A percentile compares a stretch with the other conserved stretches of the same genome.
These are phyloP conservation scores for Entosphenus tridentatus DNA, from an alignment of 2,113 vertebrate genomes.

Conservation along the genomic window DNA sequence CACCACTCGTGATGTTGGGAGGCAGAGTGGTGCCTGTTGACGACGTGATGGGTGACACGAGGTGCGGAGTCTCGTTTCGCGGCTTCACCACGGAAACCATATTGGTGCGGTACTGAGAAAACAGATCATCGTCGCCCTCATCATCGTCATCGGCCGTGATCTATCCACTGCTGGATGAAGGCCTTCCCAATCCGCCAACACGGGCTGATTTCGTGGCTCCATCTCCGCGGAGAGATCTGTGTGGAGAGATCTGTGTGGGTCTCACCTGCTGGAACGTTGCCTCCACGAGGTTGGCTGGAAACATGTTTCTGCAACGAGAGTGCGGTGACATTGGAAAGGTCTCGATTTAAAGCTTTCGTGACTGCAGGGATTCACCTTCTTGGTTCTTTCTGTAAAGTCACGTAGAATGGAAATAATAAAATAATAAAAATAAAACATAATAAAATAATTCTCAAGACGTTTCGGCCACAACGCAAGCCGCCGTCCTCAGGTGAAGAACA, in stretches of 20 bases:
- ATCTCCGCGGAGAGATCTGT: background rate
- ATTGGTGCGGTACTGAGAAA: constrained; percentile 58
- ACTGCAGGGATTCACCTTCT: too few species aligned
- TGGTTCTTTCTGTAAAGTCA: too few species aligned
- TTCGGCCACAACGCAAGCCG: too few species aligned
- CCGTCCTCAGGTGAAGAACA: too few species aligned
- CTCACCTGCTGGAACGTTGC: constrained; percentile 88
- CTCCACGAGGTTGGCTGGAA: constrained; percentile 83
- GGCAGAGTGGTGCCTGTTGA: too few species aligned
- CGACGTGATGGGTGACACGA: too few species aligned
- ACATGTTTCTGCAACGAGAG: constrained; percentile 60
- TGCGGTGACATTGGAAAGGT: background rate
- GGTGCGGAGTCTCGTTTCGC: constrained; percentile 16
- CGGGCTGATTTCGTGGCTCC: background rate
- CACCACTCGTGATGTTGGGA: too few species aligned
- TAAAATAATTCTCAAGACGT: too few species aligned
- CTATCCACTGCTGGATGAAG: background rate
- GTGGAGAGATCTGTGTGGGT: background rate
- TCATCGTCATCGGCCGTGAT: background rate
- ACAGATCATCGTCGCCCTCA: too few species aligned
- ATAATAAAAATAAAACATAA: too few species aligned
- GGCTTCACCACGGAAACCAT: constrained; percentile 42
- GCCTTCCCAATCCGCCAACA: background rate
- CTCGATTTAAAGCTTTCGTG: too few species aligned
- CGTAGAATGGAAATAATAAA: too few species aligned